Evolutionary conservation across 2,888 invertebrate genomes (phyloP).

Genomic region (Coenonympha glycerion): DNA sequence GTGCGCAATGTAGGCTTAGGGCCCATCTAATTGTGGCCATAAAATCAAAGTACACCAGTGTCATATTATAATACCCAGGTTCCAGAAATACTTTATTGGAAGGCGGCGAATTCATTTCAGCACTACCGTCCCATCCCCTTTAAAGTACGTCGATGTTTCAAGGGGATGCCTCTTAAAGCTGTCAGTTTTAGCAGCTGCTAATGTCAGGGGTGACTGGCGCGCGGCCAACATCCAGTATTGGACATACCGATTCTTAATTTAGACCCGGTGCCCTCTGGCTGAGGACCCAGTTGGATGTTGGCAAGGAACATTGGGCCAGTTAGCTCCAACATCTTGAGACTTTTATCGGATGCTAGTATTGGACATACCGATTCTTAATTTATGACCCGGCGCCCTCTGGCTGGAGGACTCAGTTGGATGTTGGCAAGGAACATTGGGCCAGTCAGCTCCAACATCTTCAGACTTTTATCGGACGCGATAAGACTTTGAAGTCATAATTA

Average conservation of each 20-base stretch:
- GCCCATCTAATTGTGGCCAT: too few relatives aligned
- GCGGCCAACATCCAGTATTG: constrained; percentile 34
- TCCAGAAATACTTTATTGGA: too few relatives aligned
- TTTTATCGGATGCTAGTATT: constrained; percentile 25
- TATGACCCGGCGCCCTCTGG: constrained; percentile 19
- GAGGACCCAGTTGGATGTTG: constrained; percentile 16
- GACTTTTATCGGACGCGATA: constrained; percentile 21
- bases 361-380: constrained; percentile 30
- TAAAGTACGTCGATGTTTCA: constrained; percentile 26
- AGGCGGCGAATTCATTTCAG: not conserved
- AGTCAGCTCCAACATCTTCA: too few relatives aligned
- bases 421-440: constrained; percentile 18
- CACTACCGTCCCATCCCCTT: constrained; percentile 12
- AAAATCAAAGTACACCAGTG: not conserved
- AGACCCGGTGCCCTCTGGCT: constrained; percentile 14
- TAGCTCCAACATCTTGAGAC: too few relatives aligned
- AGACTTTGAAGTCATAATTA: constrained; percentile 1
- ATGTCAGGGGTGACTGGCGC: constrained; percentile 46
- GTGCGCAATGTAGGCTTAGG: too few relatives aligned
- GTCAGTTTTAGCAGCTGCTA: constrained; percentile 37
- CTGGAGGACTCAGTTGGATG: constrained; percentile 11
- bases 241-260: constrained; percentile 30
- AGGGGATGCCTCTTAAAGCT: constrained; percentile 35
- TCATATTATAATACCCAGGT: constrained; percentile 1
- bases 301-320: constrained; percentile 14